Percentiles rank a stretch among this genome's conserved stretches.
Conservation (phyloP, 2,888 invertebrate genomes). For the Drosophila barbarae region DNA sequence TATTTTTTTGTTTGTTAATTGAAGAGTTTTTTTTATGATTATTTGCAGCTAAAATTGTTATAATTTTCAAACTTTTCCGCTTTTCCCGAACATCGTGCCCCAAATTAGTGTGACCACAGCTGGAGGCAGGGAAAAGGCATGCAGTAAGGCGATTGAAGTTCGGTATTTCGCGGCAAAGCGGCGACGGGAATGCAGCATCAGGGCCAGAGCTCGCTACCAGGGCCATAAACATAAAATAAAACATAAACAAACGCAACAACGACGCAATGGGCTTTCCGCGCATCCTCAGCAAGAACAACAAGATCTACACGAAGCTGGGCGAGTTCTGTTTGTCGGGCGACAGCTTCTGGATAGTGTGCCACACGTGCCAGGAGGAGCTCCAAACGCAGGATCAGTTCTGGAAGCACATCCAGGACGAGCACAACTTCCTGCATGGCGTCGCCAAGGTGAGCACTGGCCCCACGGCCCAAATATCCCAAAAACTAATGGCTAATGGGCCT, state of each 20-base stretch:
- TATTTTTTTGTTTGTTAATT: too few species aligned
- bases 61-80: too few species aligned
- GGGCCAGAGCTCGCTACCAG: conserved; percentile 7
- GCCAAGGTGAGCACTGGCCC: conserved; percentile 60
- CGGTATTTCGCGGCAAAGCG: neutral
- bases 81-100: too few species aligned
- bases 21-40: too few species aligned
- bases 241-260: conserved; percentile 41
- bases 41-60: too few species aligned
- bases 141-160: neutral
- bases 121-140: neutral
- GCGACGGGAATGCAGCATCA: conserved; percentile 14
- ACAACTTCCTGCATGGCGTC: conserved; percentile 75
- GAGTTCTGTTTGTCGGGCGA: conserved; percentile 76
- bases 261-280: conserved; percentile 77
- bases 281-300: conserved; percentile 77
- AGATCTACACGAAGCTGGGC: conserved; percentile 76
- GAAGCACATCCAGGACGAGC: conserved; percentile 77
- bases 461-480: too few species aligned
- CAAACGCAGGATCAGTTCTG: conserved; percentile 77
- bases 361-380: conserved; percentile 76
- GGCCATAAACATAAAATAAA: conserved; percentile 22
- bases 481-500: neutral
- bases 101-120: neutral
- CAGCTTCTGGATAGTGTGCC: conserved; percentile 76